Conservation (phyloP, 1,140 invertebrate genomes). For the Drosophila persimilis region DNA sequence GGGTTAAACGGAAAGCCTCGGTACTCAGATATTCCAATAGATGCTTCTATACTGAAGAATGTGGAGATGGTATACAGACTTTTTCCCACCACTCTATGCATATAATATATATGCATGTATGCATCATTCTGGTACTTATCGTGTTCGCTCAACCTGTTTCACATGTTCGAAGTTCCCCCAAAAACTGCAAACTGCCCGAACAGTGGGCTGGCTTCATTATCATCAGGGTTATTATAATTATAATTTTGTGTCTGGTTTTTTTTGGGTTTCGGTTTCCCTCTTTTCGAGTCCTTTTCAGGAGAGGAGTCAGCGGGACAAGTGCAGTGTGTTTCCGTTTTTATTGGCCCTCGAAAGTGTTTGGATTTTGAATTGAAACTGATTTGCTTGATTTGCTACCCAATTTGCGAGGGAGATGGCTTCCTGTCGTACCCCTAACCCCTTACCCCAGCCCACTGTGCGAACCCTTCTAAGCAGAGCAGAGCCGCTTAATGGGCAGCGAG, state of each 20-base stretch:
- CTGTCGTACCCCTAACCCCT: constrained; percentile 11
- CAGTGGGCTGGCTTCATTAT: constrained; percentile 39
- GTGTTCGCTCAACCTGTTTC: constrained; percentile 63
- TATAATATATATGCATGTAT: constrained; percentile 19
- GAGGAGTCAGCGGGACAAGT: constrained; percentile 42
- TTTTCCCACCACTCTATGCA: background rate
- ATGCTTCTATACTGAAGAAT: too few species aligned
- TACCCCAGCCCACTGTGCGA: constrained; percentile 4
- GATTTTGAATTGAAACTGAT: constrained; percentile 23
- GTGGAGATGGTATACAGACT: background rate
- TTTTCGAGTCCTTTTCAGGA: constrained; percentile 32
- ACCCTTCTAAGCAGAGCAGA: constrained; percentile 43
- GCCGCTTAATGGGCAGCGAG: constrained; percentile 42
- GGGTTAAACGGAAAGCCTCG: too few species aligned
- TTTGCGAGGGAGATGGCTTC: constrained; percentile 25
- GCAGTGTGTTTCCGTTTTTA: constrained; percentile 17
- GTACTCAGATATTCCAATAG: too few species aligned
- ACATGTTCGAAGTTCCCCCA: constrained; percentile 36
- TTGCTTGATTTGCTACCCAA: constrained; percentile 21
- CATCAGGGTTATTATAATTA: constrained; percentile 45
- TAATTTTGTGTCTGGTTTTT: constrained; percentile 44
- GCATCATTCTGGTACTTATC: constrained; percentile 26
- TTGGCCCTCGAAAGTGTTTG: constrained; percentile 29
- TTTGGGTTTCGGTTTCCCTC: constrained; percentile 31
- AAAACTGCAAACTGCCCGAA: constrained; percentile 31